Conservation (phyloP, 2,797 vertebrate genomes). For the Malurus leucopterus region DNA sequence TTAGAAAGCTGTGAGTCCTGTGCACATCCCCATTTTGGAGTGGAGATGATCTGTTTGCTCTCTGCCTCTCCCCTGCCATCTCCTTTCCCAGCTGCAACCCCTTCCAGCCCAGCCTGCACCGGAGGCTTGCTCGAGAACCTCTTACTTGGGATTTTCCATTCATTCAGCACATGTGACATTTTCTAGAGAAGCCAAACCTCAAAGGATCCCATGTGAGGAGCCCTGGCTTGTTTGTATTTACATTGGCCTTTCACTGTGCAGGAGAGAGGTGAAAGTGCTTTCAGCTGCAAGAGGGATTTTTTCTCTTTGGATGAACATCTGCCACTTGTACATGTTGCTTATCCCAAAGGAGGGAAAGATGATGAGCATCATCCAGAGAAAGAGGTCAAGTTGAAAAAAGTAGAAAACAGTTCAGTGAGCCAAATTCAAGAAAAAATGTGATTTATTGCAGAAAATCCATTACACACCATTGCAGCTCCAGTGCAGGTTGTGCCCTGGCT, state of each 20-base stretch:
- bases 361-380: background rate
- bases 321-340: background rate
- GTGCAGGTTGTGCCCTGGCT: background rate
- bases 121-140: background rate
- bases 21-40: background rate
- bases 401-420: background rate
- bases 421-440: background rate
- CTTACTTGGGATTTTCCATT: background rate
- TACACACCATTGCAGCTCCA: background rate
- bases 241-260: background rate
- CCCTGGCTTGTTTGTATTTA: background rate
- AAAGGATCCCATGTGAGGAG: background rate
- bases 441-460: background rate
- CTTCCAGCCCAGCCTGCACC: background rate
- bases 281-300: background rate
- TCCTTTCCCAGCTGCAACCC: background rate
- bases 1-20: constrained; percentile 94
- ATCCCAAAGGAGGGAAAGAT: background rate
- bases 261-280: background rate
- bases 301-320: background rate
- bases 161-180: background rate
- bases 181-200: background rate
- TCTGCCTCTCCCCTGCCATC: background rate
- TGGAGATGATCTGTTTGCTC: background rate
- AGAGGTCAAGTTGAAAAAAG: background rate